Percentiles rank a stretch among this genome's conserved stretches.
Conservation (phyloP, 2,888 invertebrate species). For the Lamellibrachia columna region DNA sequence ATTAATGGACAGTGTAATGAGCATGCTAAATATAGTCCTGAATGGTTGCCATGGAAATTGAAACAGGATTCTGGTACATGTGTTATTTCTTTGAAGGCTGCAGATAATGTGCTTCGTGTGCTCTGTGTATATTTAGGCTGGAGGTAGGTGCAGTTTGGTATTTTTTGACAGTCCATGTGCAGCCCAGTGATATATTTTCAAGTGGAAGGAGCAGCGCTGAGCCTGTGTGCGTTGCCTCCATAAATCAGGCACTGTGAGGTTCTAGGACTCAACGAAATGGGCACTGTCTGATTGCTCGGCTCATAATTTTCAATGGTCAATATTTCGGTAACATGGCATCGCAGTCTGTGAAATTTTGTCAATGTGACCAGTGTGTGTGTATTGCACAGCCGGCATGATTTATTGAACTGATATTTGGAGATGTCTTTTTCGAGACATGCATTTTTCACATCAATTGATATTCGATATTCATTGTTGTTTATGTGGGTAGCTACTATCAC, state of each 20-base stretch:
- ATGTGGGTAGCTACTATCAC: neutral
- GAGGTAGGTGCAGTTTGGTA: constrained; percentile 16
- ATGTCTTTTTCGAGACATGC: neutral
- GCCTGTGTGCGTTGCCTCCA: neutral
- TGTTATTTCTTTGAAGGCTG: constrained; percentile 12
- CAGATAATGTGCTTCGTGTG: constrained; percentile 11
- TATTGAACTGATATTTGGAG: neutral
- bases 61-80: neutral
- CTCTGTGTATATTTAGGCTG: neutral
- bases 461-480: constrained; percentile 12
- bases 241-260: neutral
- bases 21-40: neutral
- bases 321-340: neutral
- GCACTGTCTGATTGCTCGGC: neutral
- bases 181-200: neutral
- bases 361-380: neutral
- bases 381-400: neutral
- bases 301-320: constrained; percentile 6
- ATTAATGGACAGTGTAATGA: constrained; percentile 16
- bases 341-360: neutral
- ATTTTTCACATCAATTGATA: neutral
- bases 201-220: neutral
- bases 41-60: constrained; percentile 16
- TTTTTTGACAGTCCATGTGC: constrained; percentile 6
- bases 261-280: neutral